These are phyloP conservation scores for Melangyna quadrimaculata DNA, from an alignment of 2,888 invertebrate species.

Conservation along the genomic window DNA sequence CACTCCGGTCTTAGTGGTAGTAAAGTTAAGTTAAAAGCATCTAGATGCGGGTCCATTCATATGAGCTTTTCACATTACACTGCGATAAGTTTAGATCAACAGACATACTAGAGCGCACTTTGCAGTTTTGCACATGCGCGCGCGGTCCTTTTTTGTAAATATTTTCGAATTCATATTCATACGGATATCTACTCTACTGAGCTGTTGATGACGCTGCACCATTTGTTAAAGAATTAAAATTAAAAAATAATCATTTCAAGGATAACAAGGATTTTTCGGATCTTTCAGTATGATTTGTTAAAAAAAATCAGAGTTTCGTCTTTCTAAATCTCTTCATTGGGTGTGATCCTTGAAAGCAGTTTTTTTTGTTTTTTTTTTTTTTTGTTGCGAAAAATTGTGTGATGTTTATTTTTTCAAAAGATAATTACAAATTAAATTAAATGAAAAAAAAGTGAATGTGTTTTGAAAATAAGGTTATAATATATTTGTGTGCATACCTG, in stretches of 20 bases:
- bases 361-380: background rate
- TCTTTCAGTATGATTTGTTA: background rate
- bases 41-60: constrained; percentile 78
- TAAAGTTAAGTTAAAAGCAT: constrained; percentile 78
- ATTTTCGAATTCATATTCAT: background rate
- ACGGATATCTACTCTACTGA: background rate
- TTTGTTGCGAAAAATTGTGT: constrained; percentile 4
- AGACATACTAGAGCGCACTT: constrained; percentile 74
- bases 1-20: constrained; percentile 65
- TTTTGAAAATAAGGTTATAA: constrained; percentile 39
- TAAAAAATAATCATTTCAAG: background rate
- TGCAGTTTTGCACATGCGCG: constrained; percentile 75
- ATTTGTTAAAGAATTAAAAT: background rate
- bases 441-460: constrained; percentile 55
- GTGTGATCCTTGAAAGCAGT: background rate
- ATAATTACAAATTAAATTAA: background rate
- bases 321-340: background rate
- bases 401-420: background rate
- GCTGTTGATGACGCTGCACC: background rate
- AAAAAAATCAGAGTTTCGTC: background rate
- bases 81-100: constrained; percentile 80
- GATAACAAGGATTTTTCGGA: background rate
- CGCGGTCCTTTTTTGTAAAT: constrained; percentile 73
- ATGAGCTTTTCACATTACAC: constrained; percentile 81
- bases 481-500: background rate